Evolutionary conservation across 2,797 vertebrate species (phyloP).

Genomic region (Typhlichthys subterraneus): DNA sequence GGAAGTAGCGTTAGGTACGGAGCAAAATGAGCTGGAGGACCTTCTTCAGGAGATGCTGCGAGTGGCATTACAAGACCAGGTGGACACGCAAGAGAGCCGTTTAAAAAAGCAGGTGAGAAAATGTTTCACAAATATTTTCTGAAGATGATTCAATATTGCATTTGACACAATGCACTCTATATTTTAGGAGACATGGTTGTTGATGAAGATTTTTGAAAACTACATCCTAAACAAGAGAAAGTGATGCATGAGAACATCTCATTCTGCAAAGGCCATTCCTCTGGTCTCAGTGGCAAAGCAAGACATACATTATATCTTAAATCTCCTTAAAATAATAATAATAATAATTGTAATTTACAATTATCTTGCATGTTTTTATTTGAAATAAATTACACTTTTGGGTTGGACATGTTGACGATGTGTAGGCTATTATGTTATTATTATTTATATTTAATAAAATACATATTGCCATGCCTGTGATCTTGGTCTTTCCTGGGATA

Average conservation of each 20-base stretch:
- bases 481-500: constrained; percentile 33
- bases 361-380: constrained; percentile 30
- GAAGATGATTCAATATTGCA: neutral
- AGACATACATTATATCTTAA: constrained; percentile 28
- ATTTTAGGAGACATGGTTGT: constrained; percentile 74
- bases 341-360: constrained; percentile 54
- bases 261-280: constrained; percentile 7
- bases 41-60: constrained; percentile 82
- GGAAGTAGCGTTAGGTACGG: constrained; percentile 53
- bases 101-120: constrained; percentile 75
- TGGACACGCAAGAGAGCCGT: constrained; percentile 63
- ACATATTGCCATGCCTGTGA: constrained; percentile 55
- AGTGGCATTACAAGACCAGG: constrained; percentile 75
- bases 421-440: constrained; percentile 43
- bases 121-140: neutral
- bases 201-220: constrained; percentile 78
- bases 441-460: constrained; percentile 74
- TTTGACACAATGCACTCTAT: constrained; percentile 4
- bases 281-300: constrained; percentile 33
- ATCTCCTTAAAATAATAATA: constrained; percentile 28
- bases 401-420: constrained; percentile 40
- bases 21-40: constrained; percentile 62
- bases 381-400: constrained; percentile 23
- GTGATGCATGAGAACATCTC: constrained; percentile 45
- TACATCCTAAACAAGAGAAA: constrained; percentile 73